Percentiles rank a stretch among this genome's conserved stretches.
These are phyloP conservation scores for Cyclophora albipunctata DNA, from an alignment of 2,888 invertebrate genomes.

Conservation along the genomic window DNA sequence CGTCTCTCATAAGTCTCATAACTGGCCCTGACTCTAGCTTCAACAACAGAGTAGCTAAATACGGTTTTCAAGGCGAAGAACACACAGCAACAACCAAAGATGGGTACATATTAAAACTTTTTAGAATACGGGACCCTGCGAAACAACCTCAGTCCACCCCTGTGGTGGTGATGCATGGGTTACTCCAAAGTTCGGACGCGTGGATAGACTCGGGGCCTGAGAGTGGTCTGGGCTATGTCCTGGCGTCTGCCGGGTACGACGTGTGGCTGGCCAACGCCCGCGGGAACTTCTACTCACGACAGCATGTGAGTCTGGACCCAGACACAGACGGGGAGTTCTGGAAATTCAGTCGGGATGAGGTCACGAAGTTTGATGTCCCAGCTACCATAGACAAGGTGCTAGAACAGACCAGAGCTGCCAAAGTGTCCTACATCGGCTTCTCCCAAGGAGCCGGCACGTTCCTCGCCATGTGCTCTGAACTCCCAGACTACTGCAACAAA, in stretches of 20 bases:
- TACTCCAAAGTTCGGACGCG: conserved; percentile 41
- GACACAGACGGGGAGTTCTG: conserved; percentile 60
- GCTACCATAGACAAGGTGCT: conserved; percentile 62
- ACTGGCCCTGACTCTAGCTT: no score
- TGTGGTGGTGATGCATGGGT: conserved; percentile 52
- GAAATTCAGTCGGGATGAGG: conserved; percentile 83
- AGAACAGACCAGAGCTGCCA: conserved; percentile 27
- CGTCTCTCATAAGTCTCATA: no score
- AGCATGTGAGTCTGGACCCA: conserved; percentile 55
- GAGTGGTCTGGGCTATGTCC: conserved; percentile 27
- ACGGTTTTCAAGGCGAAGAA: conserved; percentile 25
- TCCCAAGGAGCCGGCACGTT: conserved; percentile 82
- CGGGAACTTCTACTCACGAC: conserved; percentile 50
- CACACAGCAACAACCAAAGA: conserved; percentile 45
- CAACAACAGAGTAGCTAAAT: no score
- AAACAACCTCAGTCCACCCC: conserved; percentile 25
- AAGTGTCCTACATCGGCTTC: conserved; percentile 78
- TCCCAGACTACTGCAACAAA: conserved; percentile 79
- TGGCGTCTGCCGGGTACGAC: conserved; percentile 25
- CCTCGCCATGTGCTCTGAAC: conserved; percentile 78
- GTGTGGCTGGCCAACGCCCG: conserved; percentile 24
- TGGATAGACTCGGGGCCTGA: conserved; percentile 46
- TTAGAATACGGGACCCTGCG: conserved; percentile 32
- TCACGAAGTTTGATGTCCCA: conserved; percentile 84
- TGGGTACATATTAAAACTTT: conserved; percentile 45